A percentile compares a stretch with the other conserved stretches of the same genome.
These are phyloP conservation scores for Thomomys bottae DNA, from an alignment of 2,113 vertebrate genomes.

Conservation along the genomic window DNA sequence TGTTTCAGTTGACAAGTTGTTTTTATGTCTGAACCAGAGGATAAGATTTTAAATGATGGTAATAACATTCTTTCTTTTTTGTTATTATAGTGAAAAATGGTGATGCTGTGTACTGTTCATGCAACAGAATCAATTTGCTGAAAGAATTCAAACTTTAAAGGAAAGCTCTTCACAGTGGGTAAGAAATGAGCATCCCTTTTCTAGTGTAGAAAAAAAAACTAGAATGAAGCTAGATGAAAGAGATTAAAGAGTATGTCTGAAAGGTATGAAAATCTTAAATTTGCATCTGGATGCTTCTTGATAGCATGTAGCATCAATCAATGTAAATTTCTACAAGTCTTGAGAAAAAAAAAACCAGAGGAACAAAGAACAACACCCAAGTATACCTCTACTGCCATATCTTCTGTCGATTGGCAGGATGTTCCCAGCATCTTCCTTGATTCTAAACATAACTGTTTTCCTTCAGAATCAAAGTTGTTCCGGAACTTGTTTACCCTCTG, in stretches of 20 bases:
- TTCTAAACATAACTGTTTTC: slow-evolving; percentile 28
- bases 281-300: slow-evolving; percentile 54
- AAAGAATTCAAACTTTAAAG: slow-evolving; percentile 42
- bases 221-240: slow-evolving; percentile 46
- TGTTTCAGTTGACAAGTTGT: background rate
- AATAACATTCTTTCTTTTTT: background rate
- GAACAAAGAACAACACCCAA: background rate
- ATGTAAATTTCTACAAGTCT: slow-evolving; percentile 52
- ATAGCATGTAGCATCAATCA: slow-evolving; percentile 27
- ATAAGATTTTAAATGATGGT: background rate
- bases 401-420: too few species aligned
- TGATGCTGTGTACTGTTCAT: background rate
- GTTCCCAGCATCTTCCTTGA: background rate
- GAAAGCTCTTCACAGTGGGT: slow-evolving; percentile 25
- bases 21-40: slow-evolving; percentile 20
- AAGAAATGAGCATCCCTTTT: slow-evolving; percentile 43
- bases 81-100: background rate
- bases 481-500: slow-evolving; percentile 20
- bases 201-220: slow-evolving; percentile 55
- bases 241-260: slow-evolving; percentile 39
- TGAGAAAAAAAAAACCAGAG: slow-evolving; percentile 1
- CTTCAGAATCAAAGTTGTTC: slow-evolving; percentile 10
- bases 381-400: background rate
- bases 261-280: slow-evolving; percentile 41
- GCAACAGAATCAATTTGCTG: slow-evolving; percentile 45